phyloP scores from a whole-genome alignment of 1,140 invertebrate species.

The Drosophila pruinosa region DNA sequence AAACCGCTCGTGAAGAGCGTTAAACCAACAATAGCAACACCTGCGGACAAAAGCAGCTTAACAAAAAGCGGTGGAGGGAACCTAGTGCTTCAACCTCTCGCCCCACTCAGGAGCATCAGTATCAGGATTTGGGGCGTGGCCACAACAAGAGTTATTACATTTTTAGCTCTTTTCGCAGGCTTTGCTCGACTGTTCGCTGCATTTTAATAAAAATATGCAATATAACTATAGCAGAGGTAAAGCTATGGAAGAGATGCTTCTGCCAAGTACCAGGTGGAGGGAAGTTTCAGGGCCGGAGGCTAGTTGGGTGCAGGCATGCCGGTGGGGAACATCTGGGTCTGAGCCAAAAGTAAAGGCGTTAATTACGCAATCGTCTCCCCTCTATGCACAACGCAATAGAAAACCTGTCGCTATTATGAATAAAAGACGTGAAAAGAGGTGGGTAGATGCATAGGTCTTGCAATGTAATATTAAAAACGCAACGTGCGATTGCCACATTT shows the following conservation, averaged over 20 bases:
- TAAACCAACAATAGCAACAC: slow-evolving; percentile 76
- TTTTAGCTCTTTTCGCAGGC: slow-evolving; percentile 56
- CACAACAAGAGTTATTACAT: slow-evolving; percentile 79
- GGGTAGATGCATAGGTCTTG: not conserved
- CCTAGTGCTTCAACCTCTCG: not conserved
- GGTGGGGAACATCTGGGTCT: slow-evolving; percentile 12
- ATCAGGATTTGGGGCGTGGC: slow-evolving; percentile 24
- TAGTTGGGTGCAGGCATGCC: not conserved
- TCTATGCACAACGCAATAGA: slow-evolving; percentile 49
- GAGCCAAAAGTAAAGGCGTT: slow-evolving; percentile 72
- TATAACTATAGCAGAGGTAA: slow-evolving; percentile 56
- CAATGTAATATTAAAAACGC: slow-evolving; percentile 7
- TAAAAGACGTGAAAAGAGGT: slow-evolving; percentile 46
- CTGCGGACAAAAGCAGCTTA: slow-evolving; percentile 79
- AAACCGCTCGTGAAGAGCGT: slow-evolving; percentile 43
- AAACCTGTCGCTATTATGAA: slow-evolving; percentile 63
- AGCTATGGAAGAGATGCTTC: slow-evolving; percentile 29
- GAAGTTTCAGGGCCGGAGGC: not conserved
- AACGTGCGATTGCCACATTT: slow-evolving; percentile 74
- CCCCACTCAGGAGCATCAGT: not conserved
- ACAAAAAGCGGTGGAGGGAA: slow-evolving; percentile 47
- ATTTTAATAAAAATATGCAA: slow-evolving; percentile 81
- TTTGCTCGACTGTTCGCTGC: slow-evolving; percentile 36
- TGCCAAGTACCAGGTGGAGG: not conserved
- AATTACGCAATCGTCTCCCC: slow-evolving; percentile 49